Percentiles rank a stretch among this genome's conserved stretches.
Evolutionary conservation across 2,888 invertebrate species (phyloP).

Genomic region (Aquatica leii): DNA sequence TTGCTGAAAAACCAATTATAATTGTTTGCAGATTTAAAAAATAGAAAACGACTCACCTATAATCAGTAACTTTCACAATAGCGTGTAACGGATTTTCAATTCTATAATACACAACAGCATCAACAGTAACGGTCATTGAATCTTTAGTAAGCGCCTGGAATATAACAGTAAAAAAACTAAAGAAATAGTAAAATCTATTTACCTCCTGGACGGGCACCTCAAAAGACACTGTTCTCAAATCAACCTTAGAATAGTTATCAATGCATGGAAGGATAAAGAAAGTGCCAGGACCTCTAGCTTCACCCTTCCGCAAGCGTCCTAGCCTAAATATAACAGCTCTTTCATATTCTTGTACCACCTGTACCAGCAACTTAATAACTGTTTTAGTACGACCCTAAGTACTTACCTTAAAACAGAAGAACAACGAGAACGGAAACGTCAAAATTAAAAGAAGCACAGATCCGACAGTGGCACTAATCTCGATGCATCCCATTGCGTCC

Average conservation of each 20-base stretch:
- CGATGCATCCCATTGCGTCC: constrained; percentile 73
- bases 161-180: too few species aligned
- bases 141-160: constrained; percentile 95
- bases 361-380: constrained; percentile 34
- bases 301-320: constrained; percentile 78
- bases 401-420: constrained; percentile 78
- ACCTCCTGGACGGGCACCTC: constrained; percentile 98
- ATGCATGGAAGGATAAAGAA: constrained; percentile 96
- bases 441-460: constrained; percentile 74
- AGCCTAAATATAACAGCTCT: constrained; percentile 89
- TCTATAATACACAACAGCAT: constrained; percentile 87
- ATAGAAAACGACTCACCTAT: constrained; percentile 65
- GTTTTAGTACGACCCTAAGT: too few species aligned
- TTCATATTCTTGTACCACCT: constrained; percentile 88
- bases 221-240: constrained; percentile 92
- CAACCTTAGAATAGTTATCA: constrained; percentile 91
- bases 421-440: constrained; percentile 79
- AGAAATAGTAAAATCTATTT: too few species aligned
- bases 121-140: constrained; percentile 93
- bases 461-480: constrained; percentile 72
- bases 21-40: constrained; percentile 44
- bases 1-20: too few species aligned
- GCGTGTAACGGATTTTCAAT: constrained; percentile 82
- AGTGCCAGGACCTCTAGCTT: constrained; percentile 86
- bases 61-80: constrained; percentile 77